Evolutionary conservation across 2,797 vertebrate genomes (phyloP), one percentile per base, ranked within the genome.

Genomic region (Euphonia xanthogaster): DNA sequence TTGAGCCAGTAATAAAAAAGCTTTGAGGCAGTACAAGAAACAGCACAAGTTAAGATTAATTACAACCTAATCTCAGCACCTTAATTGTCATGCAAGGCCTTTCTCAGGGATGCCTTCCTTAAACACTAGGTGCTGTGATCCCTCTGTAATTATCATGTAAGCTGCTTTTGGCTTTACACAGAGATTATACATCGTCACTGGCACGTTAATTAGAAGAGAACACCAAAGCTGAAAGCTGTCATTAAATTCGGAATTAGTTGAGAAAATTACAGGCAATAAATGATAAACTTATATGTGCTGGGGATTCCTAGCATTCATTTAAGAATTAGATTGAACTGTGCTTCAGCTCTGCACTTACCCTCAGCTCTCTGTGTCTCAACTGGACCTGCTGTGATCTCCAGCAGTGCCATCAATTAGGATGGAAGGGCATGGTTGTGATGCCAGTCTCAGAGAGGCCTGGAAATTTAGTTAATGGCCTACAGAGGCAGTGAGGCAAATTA

Each of bases 211-310:
- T 93, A 88, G 68, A 83, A 57, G 42, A 88, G 82, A 84, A 90
- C 72, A 74, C 35, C 62, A 77, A 81, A 81, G 82, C 76, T 86
- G 70, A 95, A 92, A 75, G 54, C 66, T 78, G 39, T 91, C 76
- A 84, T 72, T 93, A 94, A 57, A 73, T 86, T 58, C 83, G 42
- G 71, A 87, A 90, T 88, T 84, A 86, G 72, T 37, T 90, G 44
- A 83, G 72, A 80, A 95, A 94, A 94, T 95, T 74, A 88, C 50
- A 77, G 65, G 62, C 61, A 92, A 72, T 71, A 91, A 90, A 86
- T 21, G 0, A 77, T 91, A 91, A 88, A 90, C 25, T 70, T 58
- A 1, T 6, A 67, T 11, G 15, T 39, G 30, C 3, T 35, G 1
- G 47, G 23, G 65, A 65, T 79, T 71, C 48, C 75, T 40, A 66